Percentiles rank a stretch among this genome's conserved stretches.
These are phyloP conservation scores for Hydriomena furcata DNA, from an alignment of 2,888 invertebrate species.

Conservation along the genomic window DNA sequence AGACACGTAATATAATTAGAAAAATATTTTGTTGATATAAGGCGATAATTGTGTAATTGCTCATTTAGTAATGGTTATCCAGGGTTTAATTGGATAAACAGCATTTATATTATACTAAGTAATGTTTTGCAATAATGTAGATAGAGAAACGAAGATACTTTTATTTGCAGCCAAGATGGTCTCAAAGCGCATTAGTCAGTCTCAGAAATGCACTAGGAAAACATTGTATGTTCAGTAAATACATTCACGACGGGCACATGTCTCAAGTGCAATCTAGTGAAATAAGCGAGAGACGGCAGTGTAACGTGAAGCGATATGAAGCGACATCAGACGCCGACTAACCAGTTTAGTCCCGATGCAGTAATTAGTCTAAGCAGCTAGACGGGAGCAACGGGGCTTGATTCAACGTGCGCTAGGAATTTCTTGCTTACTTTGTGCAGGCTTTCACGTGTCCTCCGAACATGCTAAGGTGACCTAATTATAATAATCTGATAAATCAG, in stretches of 20 bases:
- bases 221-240: slow-evolving; percentile 15
- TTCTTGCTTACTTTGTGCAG: slow-evolving; percentile 51
- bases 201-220: too few relatives aligned
- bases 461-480: slow-evolving; percentile 14
- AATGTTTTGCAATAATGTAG: too few relatives aligned
- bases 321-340: slow-evolving; percentile 52
- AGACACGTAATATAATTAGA: slow-evolving; percentile 28
- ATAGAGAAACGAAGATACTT: too few relatives aligned
- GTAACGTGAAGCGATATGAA: slow-evolving; percentile 47
- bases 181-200: too few relatives aligned
- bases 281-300: slow-evolving; percentile 46
- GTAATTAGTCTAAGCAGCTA: slow-evolving; percentile 74
- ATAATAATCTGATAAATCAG: slow-evolving; percentile 6
- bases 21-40: slow-evolving; percentile 13
- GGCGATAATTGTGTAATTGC: neutral
- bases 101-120: too few relatives aligned
- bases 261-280: slow-evolving; percentile 51
- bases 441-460: slow-evolving; percentile 31
- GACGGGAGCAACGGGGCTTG: slow-evolving; percentile 57
- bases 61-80: neutral
- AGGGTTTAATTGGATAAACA: neutral
- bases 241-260: slow-evolving; percentile 39
- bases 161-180: too few relatives aligned
- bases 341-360: slow-evolving; percentile 70
- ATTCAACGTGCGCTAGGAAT: slow-evolving; percentile 55